Evolutionary conservation across 2,797 vertebrate genomes (phyloP).

Genomic region (Cirrhinus mrigala): DNA sequence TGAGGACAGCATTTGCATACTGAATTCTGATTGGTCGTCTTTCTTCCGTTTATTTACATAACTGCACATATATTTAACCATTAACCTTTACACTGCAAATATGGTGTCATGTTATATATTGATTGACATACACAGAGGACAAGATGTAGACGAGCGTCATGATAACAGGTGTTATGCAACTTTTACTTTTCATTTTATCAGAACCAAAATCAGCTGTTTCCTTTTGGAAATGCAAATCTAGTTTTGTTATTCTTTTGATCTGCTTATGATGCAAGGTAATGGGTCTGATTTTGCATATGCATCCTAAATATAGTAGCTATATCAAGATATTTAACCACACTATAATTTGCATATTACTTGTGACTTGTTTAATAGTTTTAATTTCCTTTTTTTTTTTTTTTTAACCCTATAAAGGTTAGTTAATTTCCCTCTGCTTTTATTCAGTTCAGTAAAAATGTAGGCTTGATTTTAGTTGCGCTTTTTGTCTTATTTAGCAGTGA

Average conservation of each 20-base stretch:
- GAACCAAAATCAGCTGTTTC: neutral
- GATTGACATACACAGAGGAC: neutral
- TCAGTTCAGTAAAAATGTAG: neutral
- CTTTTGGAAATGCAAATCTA: slow-evolving; percentile 14
- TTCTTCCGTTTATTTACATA: slow-evolving; percentile 13
- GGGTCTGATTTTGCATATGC: neutral
- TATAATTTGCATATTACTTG: neutral
- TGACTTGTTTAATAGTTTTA: neutral
- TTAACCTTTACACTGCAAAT: neutral
- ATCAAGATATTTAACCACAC: slow-evolving; percentile 3
- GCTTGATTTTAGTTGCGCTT: neutral
- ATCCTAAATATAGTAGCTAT: neutral
- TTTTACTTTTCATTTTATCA: neutral
- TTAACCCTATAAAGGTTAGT: neutral
- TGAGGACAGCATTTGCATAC: neutral
- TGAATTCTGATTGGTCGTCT: no score
- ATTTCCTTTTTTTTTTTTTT: neutral
- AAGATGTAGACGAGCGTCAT: neutral
- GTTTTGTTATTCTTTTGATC: neutral
- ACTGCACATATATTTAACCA: neutral
- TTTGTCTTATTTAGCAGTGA: neutral
- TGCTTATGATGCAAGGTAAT: neutral
- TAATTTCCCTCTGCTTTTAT: neutral
- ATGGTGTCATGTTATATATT: no score
- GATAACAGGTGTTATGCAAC: neutral